Evolutionary conservation across 2,113 vertebrate genomes (phyloP).

Genomic region (Notothenia coriiceps): DNA sequence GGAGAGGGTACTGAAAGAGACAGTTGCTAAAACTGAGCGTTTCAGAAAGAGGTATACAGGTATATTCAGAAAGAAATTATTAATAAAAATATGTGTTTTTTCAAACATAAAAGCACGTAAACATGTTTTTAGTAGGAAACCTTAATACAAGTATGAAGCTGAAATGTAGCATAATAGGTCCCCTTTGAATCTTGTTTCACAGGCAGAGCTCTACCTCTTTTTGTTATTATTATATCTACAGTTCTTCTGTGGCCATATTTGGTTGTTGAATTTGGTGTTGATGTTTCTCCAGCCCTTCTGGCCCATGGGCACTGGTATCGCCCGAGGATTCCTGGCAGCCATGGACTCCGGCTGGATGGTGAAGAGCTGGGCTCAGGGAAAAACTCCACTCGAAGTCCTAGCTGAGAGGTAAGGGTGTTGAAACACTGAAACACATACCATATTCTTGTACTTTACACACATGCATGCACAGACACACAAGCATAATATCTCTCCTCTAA

Average conservation of each 20-base stretch:
- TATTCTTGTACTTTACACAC: not conserved
- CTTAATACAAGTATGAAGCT: too few species aligned
- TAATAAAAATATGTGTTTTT: too few species aligned
- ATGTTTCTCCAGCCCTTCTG: conserved; percentile 91
- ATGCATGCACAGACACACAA: not conserved
- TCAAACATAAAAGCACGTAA: too few species aligned
- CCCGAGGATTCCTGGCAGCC: conserved; percentile 96
- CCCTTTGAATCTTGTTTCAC: not conserved
- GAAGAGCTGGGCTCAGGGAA: conserved; percentile 94
- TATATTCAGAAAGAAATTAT: too few species aligned
- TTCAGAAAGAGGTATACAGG: too few species aligned
- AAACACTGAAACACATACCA: conserved; percentile 36
- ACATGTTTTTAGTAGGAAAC: too few species aligned
- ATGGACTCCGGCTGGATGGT: conserved; percentile 99
- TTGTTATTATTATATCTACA: not conserved
- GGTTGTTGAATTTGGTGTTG: conserved; percentile 49
- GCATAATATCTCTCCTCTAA: conserved; percentile 38
- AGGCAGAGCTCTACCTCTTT: not conserved
- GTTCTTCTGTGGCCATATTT: conserved; percentile 44
- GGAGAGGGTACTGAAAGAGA: too few species aligned
- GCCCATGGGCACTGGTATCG: conserved; percentile 99
- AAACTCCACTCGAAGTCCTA: conserved; percentile 91
- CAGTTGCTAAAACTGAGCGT: too few species aligned
- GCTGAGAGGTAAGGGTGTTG: conserved; percentile 92
- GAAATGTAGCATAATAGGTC: too few species aligned